Evolutionary conservation across 1,140 invertebrate species (phyloP).

Genomic region (Ooceraea biroi): DNA sequence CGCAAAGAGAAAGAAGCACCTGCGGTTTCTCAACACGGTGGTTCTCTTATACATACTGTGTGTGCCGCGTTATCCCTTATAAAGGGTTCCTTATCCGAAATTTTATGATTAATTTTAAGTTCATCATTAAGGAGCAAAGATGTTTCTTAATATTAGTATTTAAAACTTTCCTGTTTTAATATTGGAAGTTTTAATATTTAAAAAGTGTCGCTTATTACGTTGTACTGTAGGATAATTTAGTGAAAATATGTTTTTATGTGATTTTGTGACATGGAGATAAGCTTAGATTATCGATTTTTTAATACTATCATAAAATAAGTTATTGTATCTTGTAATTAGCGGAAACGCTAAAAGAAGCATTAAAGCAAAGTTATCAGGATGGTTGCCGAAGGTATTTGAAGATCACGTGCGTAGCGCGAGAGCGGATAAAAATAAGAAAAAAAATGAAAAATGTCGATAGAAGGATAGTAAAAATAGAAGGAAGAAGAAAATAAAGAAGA

Average conservation of each 20-base stretch:
- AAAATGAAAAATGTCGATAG: background rate
- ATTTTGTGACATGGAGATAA: no score
- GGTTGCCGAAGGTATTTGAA: constrained; percentile 21
- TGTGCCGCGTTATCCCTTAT: background rate
- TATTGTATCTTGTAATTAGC: background rate
- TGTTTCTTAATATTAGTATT: constrained; percentile 8
- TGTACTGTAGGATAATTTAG: no score
- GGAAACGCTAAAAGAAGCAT: background rate
- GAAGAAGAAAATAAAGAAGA: constrained; percentile 48
- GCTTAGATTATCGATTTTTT: no score
- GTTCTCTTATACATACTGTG: constrained; percentile 41
- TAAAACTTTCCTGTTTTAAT: background rate
- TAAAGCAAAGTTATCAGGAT: background rate
- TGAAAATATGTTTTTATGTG: no score
- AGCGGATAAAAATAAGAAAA: constrained; percentile 12
- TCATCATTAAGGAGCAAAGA: background rate
- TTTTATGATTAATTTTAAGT: constrained; percentile 23
- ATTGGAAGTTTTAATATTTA: background rate
- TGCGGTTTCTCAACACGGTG: constrained; percentile 55
- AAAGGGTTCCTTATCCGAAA: constrained; percentile 16
- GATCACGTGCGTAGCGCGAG: constrained; percentile 38
- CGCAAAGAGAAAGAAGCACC: constrained; percentile 13
- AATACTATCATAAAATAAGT: no score
- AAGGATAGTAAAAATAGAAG: background rate
- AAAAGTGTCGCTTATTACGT: no score